A percentile compares a stretch with the other conserved stretches of the same genome.
Evolutionary conservation across 1,140 invertebrate species (phyloP).

Genomic region (Drosophila punjabiensis): DNA sequence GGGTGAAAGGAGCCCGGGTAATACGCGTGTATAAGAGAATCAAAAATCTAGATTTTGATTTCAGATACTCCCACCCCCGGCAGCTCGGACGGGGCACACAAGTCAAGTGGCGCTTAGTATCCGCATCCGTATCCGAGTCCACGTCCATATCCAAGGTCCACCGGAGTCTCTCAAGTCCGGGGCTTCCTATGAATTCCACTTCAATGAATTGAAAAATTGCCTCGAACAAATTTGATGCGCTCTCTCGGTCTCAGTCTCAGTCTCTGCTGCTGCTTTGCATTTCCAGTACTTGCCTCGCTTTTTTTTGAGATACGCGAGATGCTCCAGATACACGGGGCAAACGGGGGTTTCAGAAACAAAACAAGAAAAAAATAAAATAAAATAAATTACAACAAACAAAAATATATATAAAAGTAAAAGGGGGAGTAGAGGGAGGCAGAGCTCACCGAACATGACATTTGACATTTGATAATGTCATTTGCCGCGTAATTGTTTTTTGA

Average conservation of each 20-base stretch:
- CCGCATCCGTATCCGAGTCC: slow-evolving; percentile 7
- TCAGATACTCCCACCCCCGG: slow-evolving; percentile 65
- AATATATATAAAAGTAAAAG: neutral
- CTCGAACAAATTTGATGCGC: slow-evolving; percentile 79
- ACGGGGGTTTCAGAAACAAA: neutral
- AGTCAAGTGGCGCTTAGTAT: slow-evolving; percentile 79
- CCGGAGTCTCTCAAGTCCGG: slow-evolving; percentile 20
- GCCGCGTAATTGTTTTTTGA: slow-evolving; percentile 83
- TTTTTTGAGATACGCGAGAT: slow-evolving; percentile 23
- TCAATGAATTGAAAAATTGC: slow-evolving; percentile 84
- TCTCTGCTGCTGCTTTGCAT: slow-evolving; percentile 65
- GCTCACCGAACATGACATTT: slow-evolving; percentile 77
- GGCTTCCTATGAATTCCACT: slow-evolving; percentile 80
- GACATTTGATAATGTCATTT: slow-evolving; percentile 84
- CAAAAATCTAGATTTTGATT: slow-evolving; percentile 83
- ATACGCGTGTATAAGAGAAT: slow-evolving; percentile 78
- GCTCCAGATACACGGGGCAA: slow-evolving; percentile 3
- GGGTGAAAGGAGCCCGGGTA: slow-evolving; percentile 23
- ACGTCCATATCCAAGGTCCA: neutral
- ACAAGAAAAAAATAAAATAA: slow-evolving; percentile 5
- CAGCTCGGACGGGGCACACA: slow-evolving; percentile 22
- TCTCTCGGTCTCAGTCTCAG: slow-evolving; percentile 26
- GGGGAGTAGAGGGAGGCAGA: too few relatives aligned
- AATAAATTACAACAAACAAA: slow-evolving; percentile 23
- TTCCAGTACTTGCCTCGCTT: slow-evolving; percentile 23